These are phyloP conservation scores for Stenurella melanura DNA, from an alignment of 2,888 invertebrate genomes.

Conservation along the genomic window DNA sequence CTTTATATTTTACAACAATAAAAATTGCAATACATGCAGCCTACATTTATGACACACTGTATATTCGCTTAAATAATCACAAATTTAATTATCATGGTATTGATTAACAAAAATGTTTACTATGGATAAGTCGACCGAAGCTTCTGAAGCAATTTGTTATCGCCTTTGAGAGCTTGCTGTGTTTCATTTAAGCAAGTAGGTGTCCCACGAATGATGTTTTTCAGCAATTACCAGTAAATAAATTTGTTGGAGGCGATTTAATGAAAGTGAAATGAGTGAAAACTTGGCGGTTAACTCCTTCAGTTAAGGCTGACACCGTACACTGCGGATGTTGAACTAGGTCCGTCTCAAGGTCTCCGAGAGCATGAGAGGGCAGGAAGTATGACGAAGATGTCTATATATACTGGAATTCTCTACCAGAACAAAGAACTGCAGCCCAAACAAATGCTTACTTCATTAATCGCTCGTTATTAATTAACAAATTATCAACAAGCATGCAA, in stretches of 20 bases:
- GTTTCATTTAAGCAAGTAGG: neutral
- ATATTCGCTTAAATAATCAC: neutral
- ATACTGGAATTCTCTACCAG: conserved; percentile 48
- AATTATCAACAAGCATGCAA: conserved; percentile 25
- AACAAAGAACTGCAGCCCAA: conserved; percentile 55
- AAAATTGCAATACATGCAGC: too few relatives aligned
- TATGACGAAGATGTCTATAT: conserved; percentile 62
- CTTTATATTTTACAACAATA: too few relatives aligned
- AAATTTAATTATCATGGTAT: neutral
- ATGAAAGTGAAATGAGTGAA: conserved; percentile 73
- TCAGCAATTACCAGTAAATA: conserved; percentile 25
- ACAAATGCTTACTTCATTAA: conserved; percentile 44
- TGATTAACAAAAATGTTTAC: neutral
- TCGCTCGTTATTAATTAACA: conserved; percentile 41
- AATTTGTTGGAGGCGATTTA: conserved; percentile 61
- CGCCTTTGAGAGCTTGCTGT: neutral
- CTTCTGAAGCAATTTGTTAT: neutral
- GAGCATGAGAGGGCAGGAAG: conserved; percentile 67
- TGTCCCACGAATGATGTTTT: conserved; percentile 18
- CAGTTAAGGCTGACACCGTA: conserved; percentile 53
- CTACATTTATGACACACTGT: too few relatives aligned
- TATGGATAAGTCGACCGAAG: neutral
- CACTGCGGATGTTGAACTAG: conserved; percentile 73
- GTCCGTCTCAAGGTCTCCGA: conserved; percentile 73
- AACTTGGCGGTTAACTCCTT: conserved; percentile 64